These are phyloP conservation scores for Larimichthys crocea DNA, from an alignment of 2,113 vertebrate species.

Conservation along the genomic window DNA sequence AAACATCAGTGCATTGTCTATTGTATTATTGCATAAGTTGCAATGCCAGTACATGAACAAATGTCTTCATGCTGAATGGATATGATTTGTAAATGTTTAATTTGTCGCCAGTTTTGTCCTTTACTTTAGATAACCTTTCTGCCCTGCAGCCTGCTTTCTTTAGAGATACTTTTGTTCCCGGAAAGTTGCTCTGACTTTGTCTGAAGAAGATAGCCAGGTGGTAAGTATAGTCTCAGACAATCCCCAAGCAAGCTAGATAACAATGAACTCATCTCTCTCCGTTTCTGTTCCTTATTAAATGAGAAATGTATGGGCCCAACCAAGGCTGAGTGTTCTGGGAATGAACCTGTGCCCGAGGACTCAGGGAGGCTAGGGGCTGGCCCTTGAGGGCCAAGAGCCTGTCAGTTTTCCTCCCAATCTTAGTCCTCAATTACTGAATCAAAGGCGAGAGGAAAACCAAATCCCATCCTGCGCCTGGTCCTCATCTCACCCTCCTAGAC, in stretches of 20 bases:
- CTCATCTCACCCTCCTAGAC: slow-evolving; percentile 53
- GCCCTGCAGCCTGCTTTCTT: slow-evolving; percentile 1
- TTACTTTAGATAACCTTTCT: slow-evolving; percentile 3
- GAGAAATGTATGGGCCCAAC: slow-evolving; percentile 52
- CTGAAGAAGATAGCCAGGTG: slow-evolving; percentile 39
- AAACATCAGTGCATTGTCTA: no score
- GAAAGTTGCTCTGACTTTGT: slow-evolving; percentile 32
- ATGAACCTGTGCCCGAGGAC: slow-evolving; percentile 31
- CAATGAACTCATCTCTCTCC: slow-evolving; percentile 47
- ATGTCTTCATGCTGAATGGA: no score
- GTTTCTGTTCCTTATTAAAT: slow-evolving; percentile 58
- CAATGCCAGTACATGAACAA: no score
- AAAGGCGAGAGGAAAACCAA: slow-evolving; percentile 64
- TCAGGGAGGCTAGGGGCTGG: slow-evolving; percentile 30
- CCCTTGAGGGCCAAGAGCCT: slow-evolving; percentile 49
- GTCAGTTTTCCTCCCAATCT: slow-evolving; percentile 65
- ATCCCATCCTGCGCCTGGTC: slow-evolving; percentile 64
- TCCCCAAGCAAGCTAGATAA: slow-evolving; percentile 50
- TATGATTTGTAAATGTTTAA: no score
- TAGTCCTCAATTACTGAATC: slow-evolving; percentile 75
- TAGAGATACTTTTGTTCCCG: slow-evolving; percentile 17
- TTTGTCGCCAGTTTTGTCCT: not conserved
- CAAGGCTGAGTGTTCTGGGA: slow-evolving; percentile 35
- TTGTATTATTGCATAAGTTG: no score
- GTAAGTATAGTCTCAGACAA: slow-evolving; percentile 37